These are phyloP conservation scores for Amaurobius ferox DNA, from an alignment of 2,888 invertebrate genomes.

Conservation along the genomic window DNA sequence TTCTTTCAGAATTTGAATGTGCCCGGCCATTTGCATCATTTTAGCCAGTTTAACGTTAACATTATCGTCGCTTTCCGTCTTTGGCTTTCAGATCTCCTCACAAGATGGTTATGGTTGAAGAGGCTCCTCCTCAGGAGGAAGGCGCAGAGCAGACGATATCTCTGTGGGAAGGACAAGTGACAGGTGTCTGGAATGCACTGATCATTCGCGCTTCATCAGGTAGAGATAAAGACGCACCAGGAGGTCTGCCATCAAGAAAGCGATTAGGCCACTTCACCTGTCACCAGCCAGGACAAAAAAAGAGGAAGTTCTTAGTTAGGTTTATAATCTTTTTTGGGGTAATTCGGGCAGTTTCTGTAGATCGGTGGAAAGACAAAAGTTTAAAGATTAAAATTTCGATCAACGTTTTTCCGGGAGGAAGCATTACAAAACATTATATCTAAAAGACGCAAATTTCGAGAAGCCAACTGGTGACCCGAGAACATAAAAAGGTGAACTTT, in stretches of 20 bases:
- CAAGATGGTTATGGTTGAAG: slow-evolving; percentile 3
- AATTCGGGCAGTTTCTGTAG: not conserved
- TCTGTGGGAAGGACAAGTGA: slow-evolving; percentile 23
- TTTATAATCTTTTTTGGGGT: not conserved
- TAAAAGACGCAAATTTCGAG: too few relatives aligned
- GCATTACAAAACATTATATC: too few relatives aligned
- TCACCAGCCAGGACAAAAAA: not conserved
- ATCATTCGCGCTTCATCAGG: slow-evolving; percentile 60
- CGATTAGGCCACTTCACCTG: not conserved
- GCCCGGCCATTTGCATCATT: too few relatives aligned
- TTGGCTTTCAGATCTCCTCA: slow-evolving; percentile 14
- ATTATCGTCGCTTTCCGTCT: too few relatives aligned
- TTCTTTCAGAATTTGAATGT: too few relatives aligned
- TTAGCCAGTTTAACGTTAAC: too few relatives aligned
- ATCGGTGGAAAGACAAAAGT: not conserved
- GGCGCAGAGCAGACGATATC: not conserved
- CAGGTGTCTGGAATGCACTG: slow-evolving; percentile 56
- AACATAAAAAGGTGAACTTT: too few relatives aligned
- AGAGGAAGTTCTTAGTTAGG: slow-evolving; percentile 9
- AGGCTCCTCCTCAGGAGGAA: not conserved
- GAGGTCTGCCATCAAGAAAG: slow-evolving; percentile 2
- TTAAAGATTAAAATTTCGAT: too few relatives aligned
- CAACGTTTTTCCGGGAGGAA: too few relatives aligned
- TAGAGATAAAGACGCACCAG: slow-evolving; percentile 48
- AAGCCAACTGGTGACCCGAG: too few relatives aligned